phyloP scores from a whole-genome alignment of 1,140 invertebrate species.

The Drosophila bocqueti region DNA sequence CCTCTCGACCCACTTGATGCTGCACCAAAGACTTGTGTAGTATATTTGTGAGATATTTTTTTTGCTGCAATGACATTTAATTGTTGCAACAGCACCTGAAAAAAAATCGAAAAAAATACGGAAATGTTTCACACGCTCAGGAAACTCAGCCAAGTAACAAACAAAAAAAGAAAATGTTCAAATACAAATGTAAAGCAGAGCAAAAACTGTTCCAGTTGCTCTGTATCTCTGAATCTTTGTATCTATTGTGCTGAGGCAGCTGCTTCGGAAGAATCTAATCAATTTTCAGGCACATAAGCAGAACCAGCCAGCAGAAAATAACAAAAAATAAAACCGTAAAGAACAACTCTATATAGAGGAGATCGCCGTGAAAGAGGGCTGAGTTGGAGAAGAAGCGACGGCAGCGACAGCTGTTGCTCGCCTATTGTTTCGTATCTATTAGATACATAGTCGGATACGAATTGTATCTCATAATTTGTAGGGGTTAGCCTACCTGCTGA shows the following conservation, averaged over 20 bases:
- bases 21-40: neutral
- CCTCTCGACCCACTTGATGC: neutral
- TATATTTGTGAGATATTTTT: constrained; percentile 2
- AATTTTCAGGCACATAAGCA: constrained; percentile 28
- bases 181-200: constrained; percentile 4
- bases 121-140: constrained; percentile 26
- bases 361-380: constrained; percentile 7
- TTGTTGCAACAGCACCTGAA: constrained; percentile 28
- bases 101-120: constrained; percentile 1
- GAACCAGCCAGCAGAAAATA: neutral
- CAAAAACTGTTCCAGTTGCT: constrained; percentile 17
- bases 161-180: neutral
- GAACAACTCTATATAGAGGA: neutral
- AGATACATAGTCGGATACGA: constrained; percentile 17
- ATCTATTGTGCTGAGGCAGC: constrained; percentile 31
- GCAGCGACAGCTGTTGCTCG: constrained; percentile 28
- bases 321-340: neutral
- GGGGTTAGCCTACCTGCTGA: constrained; percentile 30
- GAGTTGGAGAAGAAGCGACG: neutral
- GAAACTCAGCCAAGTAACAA: constrained; percentile 10
- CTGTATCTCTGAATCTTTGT: constrained; percentile 16
- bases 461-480: constrained; percentile 44
- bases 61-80: constrained; percentile 45
- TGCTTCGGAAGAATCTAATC: constrained; percentile 36
- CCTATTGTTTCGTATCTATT: constrained; percentile 35